Percentiles rank a stretch among this genome's conserved stretches.
phyloP scores from a whole-genome alignment of 2,113 vertebrate species.

The Macaca nemestrina region DNA sequence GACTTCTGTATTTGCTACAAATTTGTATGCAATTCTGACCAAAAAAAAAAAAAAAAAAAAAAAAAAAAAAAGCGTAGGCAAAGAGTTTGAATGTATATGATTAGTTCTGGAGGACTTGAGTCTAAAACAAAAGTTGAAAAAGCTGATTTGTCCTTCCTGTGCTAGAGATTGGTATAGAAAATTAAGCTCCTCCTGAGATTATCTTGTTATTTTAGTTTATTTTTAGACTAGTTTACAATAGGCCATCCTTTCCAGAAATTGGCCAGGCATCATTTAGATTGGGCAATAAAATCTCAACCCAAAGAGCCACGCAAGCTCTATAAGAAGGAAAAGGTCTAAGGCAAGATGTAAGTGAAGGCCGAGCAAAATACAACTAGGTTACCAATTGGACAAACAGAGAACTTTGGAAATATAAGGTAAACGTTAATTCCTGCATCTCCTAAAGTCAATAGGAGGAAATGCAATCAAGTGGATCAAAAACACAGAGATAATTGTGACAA shows the following conservation, averaged over 20 bases:
- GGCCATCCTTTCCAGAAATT: background rate
- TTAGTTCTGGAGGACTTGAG: background rate
- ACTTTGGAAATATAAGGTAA: background rate
- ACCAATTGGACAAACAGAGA: background rate
- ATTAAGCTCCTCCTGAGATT: background rate
- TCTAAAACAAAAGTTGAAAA: background rate
- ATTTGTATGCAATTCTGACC: background rate
- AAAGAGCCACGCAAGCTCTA: background rate
- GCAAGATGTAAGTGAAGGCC: background rate
- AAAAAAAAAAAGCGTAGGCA: background rate
- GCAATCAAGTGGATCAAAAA: background rate
- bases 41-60: background rate
- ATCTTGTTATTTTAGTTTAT: background rate
- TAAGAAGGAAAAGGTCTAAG: background rate
- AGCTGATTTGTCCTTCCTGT: background rate
- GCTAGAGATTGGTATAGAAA: background rate
- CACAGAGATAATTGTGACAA: background rate
- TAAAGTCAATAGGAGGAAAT: background rate
- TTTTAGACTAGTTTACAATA: background rate
- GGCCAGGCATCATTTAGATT: background rate
- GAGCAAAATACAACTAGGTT: background rate
- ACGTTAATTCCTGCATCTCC: background rate
- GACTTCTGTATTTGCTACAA: background rate
- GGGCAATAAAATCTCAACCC: background rate
- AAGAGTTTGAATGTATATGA: background rate